Base-by-base conservation (phyloP, 1,140 invertebrate species). In the Cylas formicarius region DNA sequence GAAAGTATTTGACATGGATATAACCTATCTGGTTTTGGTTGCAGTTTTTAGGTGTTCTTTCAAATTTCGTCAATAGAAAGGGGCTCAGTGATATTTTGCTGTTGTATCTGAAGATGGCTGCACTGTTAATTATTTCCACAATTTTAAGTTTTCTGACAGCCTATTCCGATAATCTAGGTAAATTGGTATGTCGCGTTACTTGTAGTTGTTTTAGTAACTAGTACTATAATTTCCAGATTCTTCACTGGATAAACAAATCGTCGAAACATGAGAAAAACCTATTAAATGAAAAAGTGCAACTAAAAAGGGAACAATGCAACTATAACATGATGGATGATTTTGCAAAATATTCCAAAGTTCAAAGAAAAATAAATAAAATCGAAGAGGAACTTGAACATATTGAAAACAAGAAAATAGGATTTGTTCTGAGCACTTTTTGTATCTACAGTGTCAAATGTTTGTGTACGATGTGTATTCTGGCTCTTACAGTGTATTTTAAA, bases 281-380 rank as follows among this genome's bases (percentile, higher is more conserved):
- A 5, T 21, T 46, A 2, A 33, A 50, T 23, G 24, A 57, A 38
- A 61, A 52, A 42, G 32, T 28, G 10, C 10, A 32, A 13, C 48
- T 60, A 13, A 48, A 51, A 48, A 20, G 20, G 6, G 52, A 58
- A 43, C 59, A 61, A 43, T 24, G 32, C 23, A 27, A 53, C 36
- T 33, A 60, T 11, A 57, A 40, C 21, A 58, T 61, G 39, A 56
- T 53, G 6, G 53, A 61, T 29, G 39, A 58, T 42, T 64, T 64
- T 44, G 60, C 55, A 1, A 56, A 57, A 51, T 58, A 58, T 36
- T 61, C 62, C 11, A 61, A 61, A 52, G 38, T 64, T 23, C 62
- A 64, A 54, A 42, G 62, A 38, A 55, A 50, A 52, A 61, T 64
- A 23, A 64, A 60, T 41, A 31, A 11, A 14, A 44, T 61, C 11